phyloP scores from a whole-genome alignment of 2,888 invertebrate genomes.

The Nasonia oneida region DNA sequence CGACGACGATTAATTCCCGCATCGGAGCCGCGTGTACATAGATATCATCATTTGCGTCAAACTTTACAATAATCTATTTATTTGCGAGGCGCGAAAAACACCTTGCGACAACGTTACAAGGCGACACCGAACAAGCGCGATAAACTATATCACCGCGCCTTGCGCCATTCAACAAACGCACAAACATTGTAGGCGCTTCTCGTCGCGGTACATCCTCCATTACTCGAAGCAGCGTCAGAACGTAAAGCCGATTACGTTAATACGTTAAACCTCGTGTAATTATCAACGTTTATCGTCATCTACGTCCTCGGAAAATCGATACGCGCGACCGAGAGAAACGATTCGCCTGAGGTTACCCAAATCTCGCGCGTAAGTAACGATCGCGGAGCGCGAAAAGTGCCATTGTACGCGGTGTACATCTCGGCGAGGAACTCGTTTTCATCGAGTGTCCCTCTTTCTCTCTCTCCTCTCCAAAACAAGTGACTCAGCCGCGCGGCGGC shows the following conservation, averaged over 20 bases:
- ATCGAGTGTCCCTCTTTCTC: not conserved
- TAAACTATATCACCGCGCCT: not conserved
- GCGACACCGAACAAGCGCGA: constrained; percentile 12
- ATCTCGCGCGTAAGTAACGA: not conserved
- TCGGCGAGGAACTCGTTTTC: constrained; percentile 42
- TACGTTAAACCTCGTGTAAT: constrained; percentile 1
- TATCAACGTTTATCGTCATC: constrained; percentile 31
- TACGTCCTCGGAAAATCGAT: not conserved
- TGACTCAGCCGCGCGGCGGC: constrained; percentile 39
- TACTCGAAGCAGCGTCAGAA: not conserved
- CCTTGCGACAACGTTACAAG: not conserved
- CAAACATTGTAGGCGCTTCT: no score
- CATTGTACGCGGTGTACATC: not conserved
- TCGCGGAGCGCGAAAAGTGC: constrained; percentile 23
- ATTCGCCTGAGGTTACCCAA: constrained; percentile 15
- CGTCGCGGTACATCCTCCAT: not conserved
- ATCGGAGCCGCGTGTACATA: not conserved
- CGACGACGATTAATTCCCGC: not conserved
- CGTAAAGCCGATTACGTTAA: not conserved
- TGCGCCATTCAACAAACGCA: not conserved
- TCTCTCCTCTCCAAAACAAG: constrained; percentile 30
- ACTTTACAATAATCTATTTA: constrained; percentile 35
- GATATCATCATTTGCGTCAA: constrained; percentile 35
- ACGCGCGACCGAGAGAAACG: not conserved
- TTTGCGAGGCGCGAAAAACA: not conserved